Conservation (phyloP, 92 coral and sea anemone genomes). For the Anthopleura xanthogrammica region DNA sequence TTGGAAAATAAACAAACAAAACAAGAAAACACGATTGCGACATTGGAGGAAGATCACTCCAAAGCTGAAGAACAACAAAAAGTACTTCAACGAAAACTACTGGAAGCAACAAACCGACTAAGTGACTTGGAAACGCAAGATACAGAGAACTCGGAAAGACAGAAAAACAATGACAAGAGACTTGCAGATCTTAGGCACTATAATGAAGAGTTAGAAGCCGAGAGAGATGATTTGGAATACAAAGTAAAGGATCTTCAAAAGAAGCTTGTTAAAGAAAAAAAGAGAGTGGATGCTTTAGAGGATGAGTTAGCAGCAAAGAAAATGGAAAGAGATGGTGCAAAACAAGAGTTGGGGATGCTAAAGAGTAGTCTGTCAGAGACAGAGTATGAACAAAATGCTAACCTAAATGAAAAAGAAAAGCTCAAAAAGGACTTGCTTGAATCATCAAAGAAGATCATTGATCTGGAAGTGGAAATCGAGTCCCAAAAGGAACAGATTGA, state of each 20-base stretch:
- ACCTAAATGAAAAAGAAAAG: constrained; percentile 62
- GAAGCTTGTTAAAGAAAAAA: constrained; percentile 58
- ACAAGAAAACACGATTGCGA: constrained; percentile 46
- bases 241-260: constrained; percentile 57
- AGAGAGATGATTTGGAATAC: constrained; percentile 63
- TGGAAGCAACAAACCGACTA: constrained; percentile 53
- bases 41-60: constrained; percentile 59
- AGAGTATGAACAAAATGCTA: constrained; percentile 47
- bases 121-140: constrained; percentile 56
- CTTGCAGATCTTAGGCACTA: constrained; percentile 44
- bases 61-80: constrained; percentile 65
- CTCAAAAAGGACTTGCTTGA: constrained; percentile 56
- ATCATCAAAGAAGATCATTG: constrained; percentile 53
- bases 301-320: constrained; percentile 60
- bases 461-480: constrained; percentile 62
- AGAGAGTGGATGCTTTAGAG: constrained; percentile 51
- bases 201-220: constrained; percentile 54
- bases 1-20: constrained; percentile 50
- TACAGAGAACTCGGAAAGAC: constrained; percentile 48
- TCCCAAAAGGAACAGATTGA: constrained; percentile 58
- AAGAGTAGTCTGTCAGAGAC: constrained; percentile 60
- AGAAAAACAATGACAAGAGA: constrained; percentile 45
- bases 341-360: constrained; percentile 57
- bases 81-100: constrained; percentile 56
- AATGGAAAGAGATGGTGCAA: constrained; percentile 50